Conservation (phyloP, 2,113 vertebrate genomes). For the Ciconia stormi region DNA sequence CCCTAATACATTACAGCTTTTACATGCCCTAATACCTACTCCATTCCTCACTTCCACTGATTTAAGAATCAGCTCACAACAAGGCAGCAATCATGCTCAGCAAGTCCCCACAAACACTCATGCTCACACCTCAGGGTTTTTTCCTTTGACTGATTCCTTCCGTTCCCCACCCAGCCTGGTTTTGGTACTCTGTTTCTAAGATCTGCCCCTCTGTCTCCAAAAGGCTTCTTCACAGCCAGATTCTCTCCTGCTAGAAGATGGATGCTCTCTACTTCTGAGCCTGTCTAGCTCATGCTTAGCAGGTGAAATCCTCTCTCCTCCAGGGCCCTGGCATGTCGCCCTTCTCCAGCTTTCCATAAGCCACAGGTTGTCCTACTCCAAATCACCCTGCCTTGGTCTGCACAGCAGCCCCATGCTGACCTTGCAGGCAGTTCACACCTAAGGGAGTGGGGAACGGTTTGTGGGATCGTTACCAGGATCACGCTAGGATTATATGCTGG, state of each 20-base stretch:
- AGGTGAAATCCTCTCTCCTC: background rate
- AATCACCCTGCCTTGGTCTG: background rate
- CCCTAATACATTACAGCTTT: conserved; percentile 19
- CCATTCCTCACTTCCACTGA: background rate
- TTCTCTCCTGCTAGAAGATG: background rate
- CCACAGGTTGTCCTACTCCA: background rate
- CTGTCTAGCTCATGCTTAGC: background rate
- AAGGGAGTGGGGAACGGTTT: accelerated
- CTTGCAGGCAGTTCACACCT: background rate
- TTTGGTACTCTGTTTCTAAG: background rate
- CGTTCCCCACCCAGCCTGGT: background rate
- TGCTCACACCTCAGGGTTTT: background rate
- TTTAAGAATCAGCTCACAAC: background rate
- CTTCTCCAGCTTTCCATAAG: background rate
- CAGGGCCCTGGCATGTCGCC: background rate
- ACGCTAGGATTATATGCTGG: background rate
- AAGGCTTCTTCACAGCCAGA: background rate
- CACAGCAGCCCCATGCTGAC: background rate
- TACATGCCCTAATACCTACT: background rate
- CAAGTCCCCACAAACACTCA: background rate
- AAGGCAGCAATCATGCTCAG: background rate
- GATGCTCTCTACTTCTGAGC: background rate
- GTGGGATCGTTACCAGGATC: background rate
- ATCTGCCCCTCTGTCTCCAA: background rate
- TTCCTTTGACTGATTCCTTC: background rate